Evolutionary conservation across 2,888 invertebrate species (phyloP), one percentile per base, ranked within the genome.

Genomic region (Melanophora roralis): DNA sequence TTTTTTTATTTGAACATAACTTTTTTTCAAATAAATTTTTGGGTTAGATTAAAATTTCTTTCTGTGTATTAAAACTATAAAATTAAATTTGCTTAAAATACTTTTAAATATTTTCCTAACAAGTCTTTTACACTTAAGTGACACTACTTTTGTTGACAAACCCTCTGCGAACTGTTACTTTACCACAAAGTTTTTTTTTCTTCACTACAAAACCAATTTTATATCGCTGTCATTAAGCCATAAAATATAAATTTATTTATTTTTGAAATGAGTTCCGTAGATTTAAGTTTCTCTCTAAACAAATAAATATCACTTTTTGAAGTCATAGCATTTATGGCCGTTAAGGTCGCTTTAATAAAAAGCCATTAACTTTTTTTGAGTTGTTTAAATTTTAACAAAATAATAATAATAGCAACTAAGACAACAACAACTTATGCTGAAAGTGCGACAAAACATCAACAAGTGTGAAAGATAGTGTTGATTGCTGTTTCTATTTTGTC

Each of bases 161-260:
- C 12, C 12, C 12, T 38, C 14, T 40, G 14, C n/a, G 14, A 40
- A 43, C 43, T 43, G n/a, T 43, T 1, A 43, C 16, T 16, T 27
- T 43, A 43, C 7, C 27, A 27, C 27, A 27, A 27, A 3, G 27
- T 27, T 27, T 11, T 32, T 51, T 51, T 51, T 5, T 32, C 6
- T 51, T n/a, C 2, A 32, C 8, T 19, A 53, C 16, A 9, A 53
- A 32, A 16, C n/a, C 34, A 11, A 53, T 47, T 4, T 2, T 12
- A 47, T 51, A 27, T 51, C 32, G 32, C 8, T 32, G 14, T 8
- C 51, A 8, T 51, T 40, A n/a, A 40, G n/a, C n/a, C 51, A 51
- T 51, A 51, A 51, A 51, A n/a, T 11, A 14, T 45, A 19, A 45
- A 45, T 45, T 47, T 47, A 47, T 47, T 47, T 47, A 47, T 43